Conservation (phyloP, 2,888 invertebrate genomes). For the Brenthis hecate region DNA sequence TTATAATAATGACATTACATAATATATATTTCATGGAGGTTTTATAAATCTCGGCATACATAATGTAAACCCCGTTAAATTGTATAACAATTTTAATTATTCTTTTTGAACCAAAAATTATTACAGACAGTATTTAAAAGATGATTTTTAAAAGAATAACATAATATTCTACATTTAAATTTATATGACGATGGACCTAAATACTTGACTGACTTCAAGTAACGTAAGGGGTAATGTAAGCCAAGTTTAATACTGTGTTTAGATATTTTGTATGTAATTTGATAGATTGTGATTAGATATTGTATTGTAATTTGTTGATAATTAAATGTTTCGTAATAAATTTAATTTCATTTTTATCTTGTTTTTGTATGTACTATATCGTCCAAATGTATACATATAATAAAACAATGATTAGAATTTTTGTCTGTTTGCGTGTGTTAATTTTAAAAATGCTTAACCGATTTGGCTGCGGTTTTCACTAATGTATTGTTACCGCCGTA, state of each 20-base stretch:
- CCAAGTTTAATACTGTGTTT: constrained; percentile 23
- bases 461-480: too few relatives aligned
- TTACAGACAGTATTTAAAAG: constrained; percentile 7
- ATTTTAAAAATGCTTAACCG: too few relatives aligned
- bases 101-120: constrained; percentile 11
- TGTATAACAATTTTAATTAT: constrained; percentile 17
- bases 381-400: too few relatives aligned
- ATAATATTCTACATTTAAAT: constrained; percentile 22
- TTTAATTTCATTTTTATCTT: constrained; percentile 23
- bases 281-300: constrained; percentile 68
- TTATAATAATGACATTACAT: constrained; percentile 21
- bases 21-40: constrained; percentile 24
- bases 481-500: too few relatives aligned
- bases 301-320: constrained; percentile 62
- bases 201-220: constrained; percentile 20
- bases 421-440: too few relatives aligned
- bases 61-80: constrained; percentile 11
- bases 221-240: constrained; percentile 14
- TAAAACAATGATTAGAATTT: too few relatives aligned
- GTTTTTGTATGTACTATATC: not conserved
- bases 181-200: constrained; percentile 25
- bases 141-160: constrained; percentile 16
- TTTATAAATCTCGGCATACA: constrained; percentile 23
- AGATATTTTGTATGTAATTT: constrained; percentile 53
- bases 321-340: constrained; percentile 59